phyloP scores from a whole-genome alignment of 2,888 invertebrate species.

The Ceramica pisi region DNA sequence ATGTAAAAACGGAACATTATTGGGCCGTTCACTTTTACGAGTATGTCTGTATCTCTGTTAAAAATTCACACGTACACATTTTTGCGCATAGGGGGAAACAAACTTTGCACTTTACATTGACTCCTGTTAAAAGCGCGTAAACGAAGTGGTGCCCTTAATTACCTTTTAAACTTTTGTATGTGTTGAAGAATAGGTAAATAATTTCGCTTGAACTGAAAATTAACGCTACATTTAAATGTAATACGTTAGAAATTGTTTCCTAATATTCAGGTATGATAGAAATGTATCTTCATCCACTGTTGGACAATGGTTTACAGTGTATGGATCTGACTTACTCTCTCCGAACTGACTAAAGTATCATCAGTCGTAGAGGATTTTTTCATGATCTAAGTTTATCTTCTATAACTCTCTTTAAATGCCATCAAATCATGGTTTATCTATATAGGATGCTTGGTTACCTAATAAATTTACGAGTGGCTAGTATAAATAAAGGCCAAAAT shows the following conservation, averaged over 20 bases:
- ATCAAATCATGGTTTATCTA: conserved; percentile 8
- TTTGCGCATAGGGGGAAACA: conserved; percentile 22
- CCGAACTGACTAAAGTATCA: neutral
- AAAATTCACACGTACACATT: conserved; percentile 39
- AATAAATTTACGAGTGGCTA: conserved; percentile 31
- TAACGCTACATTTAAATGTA: neutral
- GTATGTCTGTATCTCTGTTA: conserved; percentile 35
- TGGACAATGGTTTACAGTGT: too few species aligned
- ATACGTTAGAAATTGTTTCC: too few species aligned
- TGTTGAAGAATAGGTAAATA: neutral
- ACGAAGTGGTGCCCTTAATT: conserved; percentile 28
- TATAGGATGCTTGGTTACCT: conserved; percentile 6
- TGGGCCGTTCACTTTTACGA: conserved; percentile 31
- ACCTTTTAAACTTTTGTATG: conserved; percentile 24
- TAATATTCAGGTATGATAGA: too few species aligned
- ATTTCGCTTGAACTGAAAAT: neutral
- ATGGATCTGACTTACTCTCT: too few species aligned
- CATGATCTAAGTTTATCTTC: neutral
- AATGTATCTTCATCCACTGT: too few species aligned
- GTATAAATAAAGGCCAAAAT: conserved; percentile 9
- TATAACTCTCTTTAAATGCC: conserved; percentile 7
- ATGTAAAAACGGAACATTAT: conserved; percentile 17
- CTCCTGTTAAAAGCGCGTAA: conserved; percentile 13
- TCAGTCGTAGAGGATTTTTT: neutral
- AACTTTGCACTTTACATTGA: conserved; percentile 27